phyloP scores from a whole-genome alignment of 2,888 invertebrate genomes.

The Aphrophora alni region DNA sequence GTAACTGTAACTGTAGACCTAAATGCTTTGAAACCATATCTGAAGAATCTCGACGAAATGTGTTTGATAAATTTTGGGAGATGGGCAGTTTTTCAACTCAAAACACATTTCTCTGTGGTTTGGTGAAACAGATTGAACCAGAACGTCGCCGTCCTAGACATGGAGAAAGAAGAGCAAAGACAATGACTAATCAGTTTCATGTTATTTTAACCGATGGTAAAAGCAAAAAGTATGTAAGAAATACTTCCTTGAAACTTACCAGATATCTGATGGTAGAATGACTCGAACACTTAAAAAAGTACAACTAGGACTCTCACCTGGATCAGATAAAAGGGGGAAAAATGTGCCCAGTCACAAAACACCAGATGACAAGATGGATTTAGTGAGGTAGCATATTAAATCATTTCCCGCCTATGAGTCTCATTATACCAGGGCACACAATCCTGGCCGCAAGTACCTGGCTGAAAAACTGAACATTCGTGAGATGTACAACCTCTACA shows the following conservation, averaged over 20 bases:
- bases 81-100: slow-evolving; percentile 17
- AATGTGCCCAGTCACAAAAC: not conserved
- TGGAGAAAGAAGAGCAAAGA: not conserved
- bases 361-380: not conserved
- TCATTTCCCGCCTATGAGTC: not conserved
- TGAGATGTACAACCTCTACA: slow-evolving; percentile 24
- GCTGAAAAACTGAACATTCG: slow-evolving; percentile 3
- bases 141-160: not conserved
- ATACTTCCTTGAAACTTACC: not conserved
- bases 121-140: not conserved
- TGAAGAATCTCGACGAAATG: not conserved
- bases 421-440: slow-evolving; percentile 23
- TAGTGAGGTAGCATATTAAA: not conserved
- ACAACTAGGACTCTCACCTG: slow-evolving; percentile 3
- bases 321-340: slow-evolving; percentile 7
- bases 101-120: not conserved
- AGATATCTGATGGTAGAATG: slow-evolving; percentile 20
- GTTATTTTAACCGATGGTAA: not conserved
- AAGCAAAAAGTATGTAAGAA: not conserved
- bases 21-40: slow-evolving; percentile 9
- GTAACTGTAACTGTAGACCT: not conserved
- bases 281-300: slow-evolving; percentile 15
- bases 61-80: slow-evolving; percentile 15
- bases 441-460: slow-evolving; percentile 16
- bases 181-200: too few species aligned